These are phyloP conservation scores for Perodicticus potto DNA, from an alignment of 2,797 vertebrate genomes.

Conservation along the genomic window DNA sequence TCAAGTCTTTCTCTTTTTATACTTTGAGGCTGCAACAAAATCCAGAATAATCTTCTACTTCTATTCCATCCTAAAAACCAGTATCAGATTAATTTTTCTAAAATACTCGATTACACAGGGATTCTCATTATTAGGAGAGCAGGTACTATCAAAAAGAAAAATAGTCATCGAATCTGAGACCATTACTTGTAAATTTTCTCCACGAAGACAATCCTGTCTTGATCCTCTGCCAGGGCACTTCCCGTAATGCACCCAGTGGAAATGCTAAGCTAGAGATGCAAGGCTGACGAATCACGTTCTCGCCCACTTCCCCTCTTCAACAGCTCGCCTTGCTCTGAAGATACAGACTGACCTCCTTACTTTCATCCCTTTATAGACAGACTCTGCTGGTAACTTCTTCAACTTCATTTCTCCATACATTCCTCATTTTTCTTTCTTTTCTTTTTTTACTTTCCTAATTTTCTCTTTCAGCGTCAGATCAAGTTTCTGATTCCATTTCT, in stretches of 20 bases:
- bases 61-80: background rate
- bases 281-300: background rate
- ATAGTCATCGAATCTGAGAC: background rate
- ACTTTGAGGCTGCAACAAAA: background rate
- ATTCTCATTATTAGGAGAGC: background rate
- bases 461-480: background rate
- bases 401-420: background rate
- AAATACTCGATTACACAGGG: background rate
- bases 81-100: background rate
- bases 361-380: background rate
- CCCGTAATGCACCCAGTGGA: background rate
- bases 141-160: background rate
- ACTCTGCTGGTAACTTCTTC: background rate
- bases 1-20: slow-evolving; percentile 12
- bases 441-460: background rate
- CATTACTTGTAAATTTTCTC: background rate
- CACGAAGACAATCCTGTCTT: background rate
- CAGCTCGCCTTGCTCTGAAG: background rate
- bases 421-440: background rate
- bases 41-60: background rate
- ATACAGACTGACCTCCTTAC: background rate
- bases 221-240: background rate
- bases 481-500: background rate
- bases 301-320: background rate
- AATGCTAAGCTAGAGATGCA: background rate